A percentile compares a stretch with the other conserved stretches of the same genome.
phyloP scores from a whole-genome alignment of 2,888 invertebrate genomes.

The Torymus aiolomorphi region DNA sequence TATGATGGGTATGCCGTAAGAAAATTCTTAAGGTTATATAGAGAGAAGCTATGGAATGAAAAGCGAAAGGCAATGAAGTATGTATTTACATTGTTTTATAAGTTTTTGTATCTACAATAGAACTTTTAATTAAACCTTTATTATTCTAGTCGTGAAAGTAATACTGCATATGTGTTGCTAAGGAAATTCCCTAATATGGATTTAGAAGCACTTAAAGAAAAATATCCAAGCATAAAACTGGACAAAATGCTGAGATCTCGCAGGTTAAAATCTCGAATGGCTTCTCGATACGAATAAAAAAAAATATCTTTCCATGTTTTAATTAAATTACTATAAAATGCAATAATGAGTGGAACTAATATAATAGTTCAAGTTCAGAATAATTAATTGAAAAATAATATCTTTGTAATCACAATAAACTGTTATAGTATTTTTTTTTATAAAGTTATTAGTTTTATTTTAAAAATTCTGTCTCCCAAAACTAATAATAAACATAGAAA shows the following conservation, averaged over 20 bases:
- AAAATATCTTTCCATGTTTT: not conserved
- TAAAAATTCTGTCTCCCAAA: too few species aligned
- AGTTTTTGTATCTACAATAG: too few species aligned
- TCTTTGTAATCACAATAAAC: too few species aligned
- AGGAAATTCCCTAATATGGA: slow-evolving; percentile 88
- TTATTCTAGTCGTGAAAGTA: slow-evolving; percentile 68
- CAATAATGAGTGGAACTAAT: not conserved
- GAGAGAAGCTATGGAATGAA: slow-evolving; percentile 81
- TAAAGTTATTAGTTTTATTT: too few species aligned
- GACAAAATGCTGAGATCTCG: slow-evolving; percentile 80
- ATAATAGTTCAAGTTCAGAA: not conserved
- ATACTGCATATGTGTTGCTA: slow-evolving; percentile 73
- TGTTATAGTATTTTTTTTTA: too few species aligned
- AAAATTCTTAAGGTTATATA: slow-evolving; percentile 80
- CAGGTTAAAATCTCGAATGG: slow-evolving; percentile 44
- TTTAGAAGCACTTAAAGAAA: slow-evolving; percentile 81
- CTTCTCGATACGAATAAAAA: slow-evolving; percentile 41
- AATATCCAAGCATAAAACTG: slow-evolving; percentile 87
- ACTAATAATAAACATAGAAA: too few species aligned
- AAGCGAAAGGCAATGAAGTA: slow-evolving; percentile 79
- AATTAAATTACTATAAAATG: slow-evolving; percentile 5
- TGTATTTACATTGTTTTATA: slow-evolving; percentile 60
- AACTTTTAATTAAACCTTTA: slow-evolving; percentile 1
- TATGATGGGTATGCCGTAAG: slow-evolving; percentile 80
- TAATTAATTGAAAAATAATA: too few species aligned